These are phyloP conservation scores for Protobothrops mucrosquamatus DNA, from an alignment of 2,113 vertebrate genomes.

Conservation along the genomic window DNA sequence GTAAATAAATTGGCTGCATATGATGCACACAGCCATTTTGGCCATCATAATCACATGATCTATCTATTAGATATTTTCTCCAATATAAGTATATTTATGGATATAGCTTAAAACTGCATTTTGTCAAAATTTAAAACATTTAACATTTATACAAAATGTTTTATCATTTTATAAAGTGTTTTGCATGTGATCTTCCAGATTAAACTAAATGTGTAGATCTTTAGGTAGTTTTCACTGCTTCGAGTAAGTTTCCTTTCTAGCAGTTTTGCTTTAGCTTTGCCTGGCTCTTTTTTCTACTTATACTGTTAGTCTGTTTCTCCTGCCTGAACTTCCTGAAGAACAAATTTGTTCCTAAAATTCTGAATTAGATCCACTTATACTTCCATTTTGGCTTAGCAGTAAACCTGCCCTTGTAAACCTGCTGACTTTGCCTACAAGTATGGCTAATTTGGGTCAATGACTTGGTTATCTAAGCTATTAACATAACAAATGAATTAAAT, in stretches of 20 bases:
- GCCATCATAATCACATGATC: slow-evolving; percentile 26
- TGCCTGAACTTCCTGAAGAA: slow-evolving; percentile 26
- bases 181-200: slow-evolving; percentile 57
- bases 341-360: neutral
- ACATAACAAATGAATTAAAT: neutral
- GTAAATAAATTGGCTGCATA: too few relatives aligned
- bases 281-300: neutral
- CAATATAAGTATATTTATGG: slow-evolving; percentile 12
- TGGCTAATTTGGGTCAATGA: neutral
- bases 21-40: neutral
- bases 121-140: slow-evolving; percentile 53
- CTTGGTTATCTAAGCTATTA: neutral
- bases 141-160: slow-evolving; percentile 34
- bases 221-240: slow-evolving; percentile 29
- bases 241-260: slow-evolving; percentile 32
- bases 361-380: neutral
- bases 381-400: neutral
- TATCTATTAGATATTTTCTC: slow-evolving; percentile 35
- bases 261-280: slow-evolving; percentile 2
- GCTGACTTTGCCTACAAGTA: neutral
- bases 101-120: slow-evolving; percentile 26
- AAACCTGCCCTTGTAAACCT: neutral
- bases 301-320: slow-evolving; percentile 17
- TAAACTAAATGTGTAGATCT: slow-evolving; percentile 47
- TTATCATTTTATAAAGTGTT: slow-evolving; percentile 43